Evolutionary conservation across 1,140 invertebrate species (phyloP).

Genomic region (Glomeris maerens): DNA sequence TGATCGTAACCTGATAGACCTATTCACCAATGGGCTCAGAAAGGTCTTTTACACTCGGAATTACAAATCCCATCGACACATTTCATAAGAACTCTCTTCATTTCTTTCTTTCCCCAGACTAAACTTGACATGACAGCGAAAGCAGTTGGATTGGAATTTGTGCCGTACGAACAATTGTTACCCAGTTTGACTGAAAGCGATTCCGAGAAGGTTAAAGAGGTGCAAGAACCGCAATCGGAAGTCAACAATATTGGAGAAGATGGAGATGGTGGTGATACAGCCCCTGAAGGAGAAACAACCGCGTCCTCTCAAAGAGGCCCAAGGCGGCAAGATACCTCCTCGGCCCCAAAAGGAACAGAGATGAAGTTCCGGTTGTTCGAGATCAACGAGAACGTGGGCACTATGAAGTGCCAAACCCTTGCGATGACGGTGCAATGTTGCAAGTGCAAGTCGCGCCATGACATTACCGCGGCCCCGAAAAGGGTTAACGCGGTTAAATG

Average conservation of each 20-base stretch:
- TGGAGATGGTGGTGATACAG: no score
- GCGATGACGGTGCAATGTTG: not conserved
- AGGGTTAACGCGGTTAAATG: not conserved
- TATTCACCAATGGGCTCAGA: not conserved
- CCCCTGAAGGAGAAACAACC: no score
- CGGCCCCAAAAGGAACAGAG: not conserved
- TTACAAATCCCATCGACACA: no score
- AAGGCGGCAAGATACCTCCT: no score
- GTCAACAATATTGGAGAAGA: no score
- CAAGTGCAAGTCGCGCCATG: not conserved
- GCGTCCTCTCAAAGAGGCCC: no score
- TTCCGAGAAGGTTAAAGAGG: no score
- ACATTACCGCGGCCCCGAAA: not conserved
- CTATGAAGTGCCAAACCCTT: not conserved
- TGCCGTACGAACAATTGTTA: not conserved
- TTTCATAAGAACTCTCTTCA: no score
- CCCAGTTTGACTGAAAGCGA: no score
- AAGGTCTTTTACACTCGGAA: not conserved
- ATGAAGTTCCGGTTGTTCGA: not conserved
- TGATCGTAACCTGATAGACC: not conserved
- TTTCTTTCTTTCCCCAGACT: not conserved
- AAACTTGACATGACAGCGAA: not conserved
- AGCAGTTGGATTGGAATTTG: constrained; percentile 1
- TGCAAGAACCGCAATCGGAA: no score
- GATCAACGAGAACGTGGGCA: not conserved